Base-by-base conservation (phyloP, 2,888 invertebrate species). In the Nomada goodeniana region DNA sequence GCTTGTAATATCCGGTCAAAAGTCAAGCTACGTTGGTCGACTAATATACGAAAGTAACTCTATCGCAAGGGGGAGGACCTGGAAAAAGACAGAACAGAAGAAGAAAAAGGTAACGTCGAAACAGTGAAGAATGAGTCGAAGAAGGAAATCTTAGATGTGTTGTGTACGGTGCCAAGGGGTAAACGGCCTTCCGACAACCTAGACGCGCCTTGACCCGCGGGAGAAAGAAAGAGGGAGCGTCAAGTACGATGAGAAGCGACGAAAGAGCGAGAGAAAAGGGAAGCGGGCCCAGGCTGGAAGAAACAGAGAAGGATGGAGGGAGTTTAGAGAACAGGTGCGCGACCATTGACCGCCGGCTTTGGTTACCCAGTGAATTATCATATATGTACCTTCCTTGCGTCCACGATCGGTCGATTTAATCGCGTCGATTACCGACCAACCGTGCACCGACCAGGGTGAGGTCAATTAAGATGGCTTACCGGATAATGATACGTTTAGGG, bases 131-230 rank as follows among this genome's bases (percentile, higher is more conserved):
- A 60, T n/a, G 52, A 73, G 78, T 60, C 65, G 67, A 70, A 85
- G 81, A 72, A 71, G 75, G 69, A 47, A 77, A 60, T 80, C 83
- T 80, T 78, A 80, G 84, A 82, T 83, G 84, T 84, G 83, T 83
- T 86, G 87, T 84, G 84, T 82, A 86, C 68, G 73, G 88, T 86
- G 85, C 85, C 85, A 87, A 92, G 90, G 89, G 93, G 91, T 91
- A 92, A 93, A 93, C 89, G 93, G 91, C 92, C 92, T 93, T 90
- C 89, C 85, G 89, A 92, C 92, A 92, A 84, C 92, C 92, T 92
- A 92, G 93, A 92, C 92, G 92, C 91, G 90, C 91, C 93, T 93
- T 92, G 92, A 92, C 92, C 92, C 89, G 90, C 84, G 89, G 73
- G 76, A 80, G 76, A 78, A 68, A 78, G 75, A 76, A 67, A 74